Evolutionary conservation across 2,888 invertebrate species (phyloP), one percentile per base, ranked within the genome.

Genomic region (Amphipoea lucens): DNA sequence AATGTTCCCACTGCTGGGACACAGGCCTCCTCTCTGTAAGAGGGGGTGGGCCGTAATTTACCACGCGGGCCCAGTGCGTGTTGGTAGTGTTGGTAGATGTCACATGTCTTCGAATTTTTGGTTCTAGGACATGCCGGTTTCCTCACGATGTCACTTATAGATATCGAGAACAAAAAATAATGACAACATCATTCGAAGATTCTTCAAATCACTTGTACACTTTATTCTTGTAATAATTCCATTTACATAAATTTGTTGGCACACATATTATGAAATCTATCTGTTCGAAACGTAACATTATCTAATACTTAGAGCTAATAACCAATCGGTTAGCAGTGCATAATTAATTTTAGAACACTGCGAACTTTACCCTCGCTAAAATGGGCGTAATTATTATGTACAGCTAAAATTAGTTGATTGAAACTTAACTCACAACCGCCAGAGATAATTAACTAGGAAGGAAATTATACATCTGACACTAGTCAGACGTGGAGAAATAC

Each of bases 291-390:
- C 42, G 7, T n/a, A 75, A 11, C 14, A 82, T 82, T 82, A 82
- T 79, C 40, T 29, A 67, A 66, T 57, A n/a, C n/a, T n/a, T n/a
- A 73, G 2, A 65, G 40, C 17, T 73, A 81, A 67, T 42, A 67
- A 83, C 7, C 5, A 4, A 23, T 54, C n/a, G 42, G 36, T n/a
- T 67, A 67, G 42, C 67, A 62, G 51, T 40, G 76, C 23, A 83
- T 2, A 42, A 78, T 51, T 78, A 83, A 67, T 76, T 76, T 70
- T 60, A 70, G 69, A 70, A 9, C 14, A 29, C 4, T 63, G 40
- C 60, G 60, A 83, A 70, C 81, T 69, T 83, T 69, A 23, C 6
- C 51, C 69, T 9, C 60, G 69, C 78, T 83, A 83, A 83, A 83
- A 78, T 77, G 9, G 1, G 7, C 60, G 12, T 83, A 78, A 70